Base-by-base conservation (phyloP, 2,888 invertebrate species). In the Ochropleura leucogaster region DNA sequence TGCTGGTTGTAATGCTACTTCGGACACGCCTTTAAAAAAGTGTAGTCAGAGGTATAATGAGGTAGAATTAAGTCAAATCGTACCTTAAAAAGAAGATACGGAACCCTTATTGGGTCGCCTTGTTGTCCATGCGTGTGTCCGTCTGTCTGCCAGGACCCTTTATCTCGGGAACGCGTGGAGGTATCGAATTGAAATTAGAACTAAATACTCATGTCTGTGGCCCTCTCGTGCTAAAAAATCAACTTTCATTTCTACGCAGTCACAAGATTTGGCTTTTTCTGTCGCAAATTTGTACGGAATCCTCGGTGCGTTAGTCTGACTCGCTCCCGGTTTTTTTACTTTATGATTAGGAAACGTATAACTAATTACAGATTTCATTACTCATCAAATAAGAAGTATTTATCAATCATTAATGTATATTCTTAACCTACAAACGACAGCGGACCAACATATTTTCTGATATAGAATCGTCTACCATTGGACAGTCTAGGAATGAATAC, bases 1-100 rank as follows among this genome's bases (percentile, higher is more conserved):
- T 68, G 30, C 44, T 18, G 51, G 66, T 80, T 63, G 62, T 53
- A 49, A 47, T 49, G 18, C 59, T 7, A 60, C 30, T 40, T n/a
- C 42, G 49, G 40, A 40, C 59, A 74, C 53, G 51, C 74, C 80
- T 67, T 16, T 42, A 0, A 16, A n/a, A 66, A 49, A 12, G 18
- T 72, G 79, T 42, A 47, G 18, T 49, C 7, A 44, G n/a, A 18
- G 5, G 7, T 18, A 6, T 40, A 20, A 3, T 10, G 40, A 47
- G 47, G 68, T 62, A 47, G 3, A n/a, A 16, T 47, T 76, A 44
- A 20, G 30, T 73, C n/a, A n/a, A 63, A 47, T 3, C 30, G 30
- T 30, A 30, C 30, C 30, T 30, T 3, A 30, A 30, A 30, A 30
- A 30, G 30, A 30, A 30, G 30, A 30, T 2, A 30, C 30, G 30